A percentile compares a stretch with the other conserved stretches of the same genome.
These are phyloP conservation scores for Drosophila orena DNA, from an alignment of 1,140 invertebrate species.

Conservation along the genomic window DNA sequence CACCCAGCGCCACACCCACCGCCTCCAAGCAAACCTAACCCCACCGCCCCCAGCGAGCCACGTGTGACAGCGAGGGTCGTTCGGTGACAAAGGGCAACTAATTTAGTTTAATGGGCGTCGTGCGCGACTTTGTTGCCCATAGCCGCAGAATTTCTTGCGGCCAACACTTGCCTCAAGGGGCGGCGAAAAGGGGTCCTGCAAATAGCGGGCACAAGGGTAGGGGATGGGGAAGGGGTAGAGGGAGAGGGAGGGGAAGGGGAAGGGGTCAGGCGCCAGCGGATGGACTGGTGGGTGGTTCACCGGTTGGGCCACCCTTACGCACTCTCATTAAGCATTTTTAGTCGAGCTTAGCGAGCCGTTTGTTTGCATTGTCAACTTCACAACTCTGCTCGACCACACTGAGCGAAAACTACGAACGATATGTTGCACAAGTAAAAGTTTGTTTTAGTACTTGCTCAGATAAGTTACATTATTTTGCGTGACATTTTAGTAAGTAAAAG, in stretches of 20 bases:
- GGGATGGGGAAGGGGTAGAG: constrained; percentile 1
- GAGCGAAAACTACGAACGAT: neutral
- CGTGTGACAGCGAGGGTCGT: constrained; percentile 62
- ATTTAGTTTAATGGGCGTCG: constrained; percentile 77
- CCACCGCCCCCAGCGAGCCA: constrained; percentile 17
- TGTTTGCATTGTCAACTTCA: constrained; percentile 75
- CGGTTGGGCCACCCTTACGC: constrained; percentile 44
- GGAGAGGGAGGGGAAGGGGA: neutral
- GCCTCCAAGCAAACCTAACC: neutral
- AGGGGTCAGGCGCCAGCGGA: neutral
- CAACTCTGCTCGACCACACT: constrained; percentile 20
- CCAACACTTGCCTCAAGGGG: constrained; percentile 39
- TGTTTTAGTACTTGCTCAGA: too few relatives aligned
- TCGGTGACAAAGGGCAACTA: constrained; percentile 79
- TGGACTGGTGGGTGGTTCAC: constrained; percentile 2
- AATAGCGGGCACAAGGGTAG: neutral
- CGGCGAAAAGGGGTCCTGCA: neutral
- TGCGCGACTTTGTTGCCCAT: constrained; percentile 67
- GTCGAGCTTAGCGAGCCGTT: constrained; percentile 78
- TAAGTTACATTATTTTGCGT: too few relatives aligned
- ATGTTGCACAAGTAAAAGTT: too few relatives aligned
- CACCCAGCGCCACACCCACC: neutral
- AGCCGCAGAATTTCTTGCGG: constrained; percentile 77
- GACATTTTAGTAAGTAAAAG: too few relatives aligned
- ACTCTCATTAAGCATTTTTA: constrained; percentile 81